Evolutionary conservation across 2,797 vertebrate genomes (phyloP).

Genomic region (Kryptolebias ocellatus): DNA sequence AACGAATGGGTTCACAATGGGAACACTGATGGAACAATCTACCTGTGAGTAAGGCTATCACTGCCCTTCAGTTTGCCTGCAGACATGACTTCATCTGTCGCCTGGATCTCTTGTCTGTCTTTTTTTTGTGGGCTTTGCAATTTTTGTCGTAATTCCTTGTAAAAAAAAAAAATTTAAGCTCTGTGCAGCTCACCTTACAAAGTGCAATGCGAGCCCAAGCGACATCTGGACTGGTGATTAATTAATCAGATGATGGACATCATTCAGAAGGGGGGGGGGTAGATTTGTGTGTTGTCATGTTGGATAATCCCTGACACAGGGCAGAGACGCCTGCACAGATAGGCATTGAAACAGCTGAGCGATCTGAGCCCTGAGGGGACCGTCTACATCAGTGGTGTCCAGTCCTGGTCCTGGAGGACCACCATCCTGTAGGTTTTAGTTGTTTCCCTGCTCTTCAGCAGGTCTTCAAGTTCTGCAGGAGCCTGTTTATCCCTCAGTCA

Average conservation of each 20-base stretch:
- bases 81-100: conserved; percentile 22
- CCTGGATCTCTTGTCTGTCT: neutral
- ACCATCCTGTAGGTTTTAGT: no score
- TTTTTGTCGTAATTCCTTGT: conserved; percentile 4
- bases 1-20: conserved; percentile 22
- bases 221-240: conserved; percentile 55
- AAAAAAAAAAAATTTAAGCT: neutral
- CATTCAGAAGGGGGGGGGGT: conserved; percentile 27
- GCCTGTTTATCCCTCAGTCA: no score
- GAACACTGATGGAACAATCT: conserved; percentile 20
- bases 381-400: no score
- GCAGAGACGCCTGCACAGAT: conserved; percentile 42
- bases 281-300: conserved; percentile 43
- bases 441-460: no score
- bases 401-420: no score
- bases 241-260: conserved; percentile 57
- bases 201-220: conserved; percentile 16
- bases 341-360: conserved; percentile 46
- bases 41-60: conserved; percentile 5
- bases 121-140: neutral
- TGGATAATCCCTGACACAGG: conserved; percentile 45
- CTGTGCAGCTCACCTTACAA: neutral
- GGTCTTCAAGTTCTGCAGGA: no score
- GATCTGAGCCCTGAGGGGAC: conserved; percentile 25
- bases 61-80: conserved; percentile 7